These are phyloP conservation scores for Eumerus sabulonum DNA, from an alignment of 2,888 invertebrate species.

Conservation along the genomic window DNA sequence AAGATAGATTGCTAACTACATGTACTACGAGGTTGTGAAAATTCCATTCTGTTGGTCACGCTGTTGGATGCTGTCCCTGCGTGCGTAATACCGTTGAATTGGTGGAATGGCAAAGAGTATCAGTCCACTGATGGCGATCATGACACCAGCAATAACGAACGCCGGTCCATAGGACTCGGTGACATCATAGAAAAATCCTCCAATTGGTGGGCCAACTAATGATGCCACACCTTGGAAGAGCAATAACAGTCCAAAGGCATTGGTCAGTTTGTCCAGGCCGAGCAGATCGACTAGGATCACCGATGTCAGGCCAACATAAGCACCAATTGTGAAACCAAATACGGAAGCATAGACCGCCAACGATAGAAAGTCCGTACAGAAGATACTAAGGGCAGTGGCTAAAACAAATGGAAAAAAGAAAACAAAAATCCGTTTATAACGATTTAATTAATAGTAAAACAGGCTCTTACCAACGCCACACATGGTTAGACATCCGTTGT, in stretches of 20 bases:
- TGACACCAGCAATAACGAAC: constrained; percentile 92
- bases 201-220: constrained; percentile 94
- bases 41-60: constrained; percentile 44
- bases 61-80: constrained; percentile 57
- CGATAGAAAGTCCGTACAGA: constrained; percentile 85
- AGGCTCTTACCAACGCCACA: constrained; percentile 89
- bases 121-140: constrained; percentile 91
- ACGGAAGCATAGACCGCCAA: constrained; percentile 88
- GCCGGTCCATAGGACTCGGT: constrained; percentile 90
- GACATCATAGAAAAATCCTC: constrained; percentile 91
- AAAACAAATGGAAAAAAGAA: constrained; percentile 72
- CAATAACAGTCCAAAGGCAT: constrained; percentile 94
- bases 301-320: constrained; percentile 97
- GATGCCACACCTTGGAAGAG: constrained; percentile 97
- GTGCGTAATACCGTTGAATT: constrained; percentile 80
- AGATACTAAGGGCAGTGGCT: constrained; percentile 90
- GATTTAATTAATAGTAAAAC: too few species aligned
- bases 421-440: neutral
- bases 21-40: constrained; percentile 37
- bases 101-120: constrained; percentile 92
- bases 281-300: constrained; percentile 96
- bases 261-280: constrained; percentile 95
- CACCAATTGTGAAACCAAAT: constrained; percentile 95
- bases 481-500: constrained; percentile 91
- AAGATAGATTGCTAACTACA: constrained; percentile 1